Conservation (phyloP, 2,797 vertebrate species). For the Manis javanica region DNA sequence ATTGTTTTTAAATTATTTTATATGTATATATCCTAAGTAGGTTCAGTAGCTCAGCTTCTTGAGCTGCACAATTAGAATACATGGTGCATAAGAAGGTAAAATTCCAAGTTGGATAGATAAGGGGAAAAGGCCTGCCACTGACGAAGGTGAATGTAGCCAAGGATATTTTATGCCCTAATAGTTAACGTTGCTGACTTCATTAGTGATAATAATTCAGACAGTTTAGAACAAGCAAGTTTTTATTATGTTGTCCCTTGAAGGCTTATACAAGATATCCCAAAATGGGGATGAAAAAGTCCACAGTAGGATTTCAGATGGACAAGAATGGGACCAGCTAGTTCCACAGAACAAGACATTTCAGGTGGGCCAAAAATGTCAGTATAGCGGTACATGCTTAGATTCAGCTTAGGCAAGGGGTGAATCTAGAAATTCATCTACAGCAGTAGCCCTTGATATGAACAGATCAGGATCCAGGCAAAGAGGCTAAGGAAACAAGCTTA, state of each 20-base stretch:
- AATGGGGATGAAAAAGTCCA: neutral
- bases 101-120: neutral
- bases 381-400: neutral
- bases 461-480: neutral
- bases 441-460: neutral
- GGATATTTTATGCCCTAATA: neutral
- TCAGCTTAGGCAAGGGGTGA: neutral
- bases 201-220: neutral
- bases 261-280: neutral
- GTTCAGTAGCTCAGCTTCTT: conserved; percentile 28
- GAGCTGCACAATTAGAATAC: neutral
- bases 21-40: neutral
- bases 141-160: neutral
- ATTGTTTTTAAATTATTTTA: conserved; percentile 21
- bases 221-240: conserved; percentile 48
- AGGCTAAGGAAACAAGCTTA: neutral
- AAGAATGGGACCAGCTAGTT: neutral
- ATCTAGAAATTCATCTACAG: neutral
- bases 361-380: neutral
- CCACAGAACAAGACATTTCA: neutral
- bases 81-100: neutral
- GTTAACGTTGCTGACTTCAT: conserved; percentile 29
- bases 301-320: neutral
- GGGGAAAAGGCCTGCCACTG: neutral
- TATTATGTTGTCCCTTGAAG: neutral